Base-by-base conservation (phyloP, 2,113 vertebrate genomes). In the Leuciscus idus region DNA sequence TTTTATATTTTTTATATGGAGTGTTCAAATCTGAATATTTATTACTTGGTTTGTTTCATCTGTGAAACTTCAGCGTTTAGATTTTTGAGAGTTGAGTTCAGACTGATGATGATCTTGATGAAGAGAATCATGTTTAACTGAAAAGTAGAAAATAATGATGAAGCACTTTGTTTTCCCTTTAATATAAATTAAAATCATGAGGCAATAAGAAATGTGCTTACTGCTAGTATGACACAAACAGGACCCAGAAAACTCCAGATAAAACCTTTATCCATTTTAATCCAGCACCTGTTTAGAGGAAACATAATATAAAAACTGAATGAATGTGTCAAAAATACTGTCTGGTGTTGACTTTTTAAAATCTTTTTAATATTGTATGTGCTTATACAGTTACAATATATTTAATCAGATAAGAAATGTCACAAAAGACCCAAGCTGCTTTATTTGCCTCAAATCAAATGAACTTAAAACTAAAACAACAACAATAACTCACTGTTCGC, bases 71-170 rank as follows among this genome's bases (percentile, higher is more conserved):
- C 89, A 3, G 92, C 93, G 81, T 89, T 92, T 82, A 93, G 89
- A 2, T 92, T 90, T 2, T 89, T 86, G 74, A 95, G 92, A 80
- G 93, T 94, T 11, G 84, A 85, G 0, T 84, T 66, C 21, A 95
- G 91, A 81, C 81, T 92, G 91, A 92, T 92, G 36, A 93, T 78
- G 0, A 92, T 94, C 0, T 55, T 74, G 48, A 93, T 84, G 0
- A 94, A 94, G 86, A 94, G 88, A 36, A 89, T 61, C 2, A 85
- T 83, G 5, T 93, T 94, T 72, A 88, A 82, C 94, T 95, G 89
- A 4, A 33, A 6, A 30, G 0, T 30, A 68, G 39, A 21, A 19
- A 10, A 26, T 2, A 15, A 17, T 26, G 28, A 64, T 10, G 33
- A 9, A 48, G 68, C 1, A 12, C 3, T 1, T 26, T 30, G 23